Base-by-base conservation (phyloP, 2,888 invertebrate genomes). In the Hypomecis punctinalis region DNA sequence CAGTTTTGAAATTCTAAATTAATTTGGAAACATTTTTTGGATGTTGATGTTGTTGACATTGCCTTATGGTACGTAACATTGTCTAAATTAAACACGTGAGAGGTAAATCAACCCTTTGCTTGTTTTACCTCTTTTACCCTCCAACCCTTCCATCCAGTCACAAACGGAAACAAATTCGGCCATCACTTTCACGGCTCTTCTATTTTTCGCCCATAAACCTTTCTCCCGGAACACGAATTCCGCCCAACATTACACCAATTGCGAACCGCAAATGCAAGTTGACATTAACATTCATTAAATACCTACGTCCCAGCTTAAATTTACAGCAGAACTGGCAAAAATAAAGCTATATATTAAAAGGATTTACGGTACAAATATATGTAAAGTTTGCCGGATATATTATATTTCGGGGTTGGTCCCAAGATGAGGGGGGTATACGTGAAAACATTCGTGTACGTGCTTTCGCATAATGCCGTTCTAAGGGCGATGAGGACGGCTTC, bases 281-380 rank as follows among this genome's bases (percentile, higher is more conserved):
- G 78, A 83, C 89, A 90, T 90, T 89, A 89, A 90, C 88, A 89
- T 90, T 89, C 89, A 89, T 90, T 88, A 90, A 90, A 91, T 89
- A 89, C 89, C 84, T 81, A 80, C 79, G 81, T 89, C 86, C 81
- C 80, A 78, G 72, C 76, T 89, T 85, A 89, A 91, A 91, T 91
- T 89, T 89, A 86, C 56, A 47, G 47, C 83, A 86, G 85, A 83
- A 82, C 87, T 82, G 88, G 90, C 92, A 93, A 93, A 92, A 92
- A 93, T 93, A 92, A 89, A 91, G 92, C 90, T 77, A 92, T 93
- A 91, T 86, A 91, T 92, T 91, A 91, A 78, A 77, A 88, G 91
- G 93, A 93, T 93, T 93, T 92, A 93, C 90, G 89, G 90, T 89
- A 92, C 93, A 93, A 93, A 93, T 93, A 93, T 93, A 93, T 93